phyloP scores from a whole-genome alignment of 2,113 vertebrate species.

The Vombatus ursinus region DNA sequence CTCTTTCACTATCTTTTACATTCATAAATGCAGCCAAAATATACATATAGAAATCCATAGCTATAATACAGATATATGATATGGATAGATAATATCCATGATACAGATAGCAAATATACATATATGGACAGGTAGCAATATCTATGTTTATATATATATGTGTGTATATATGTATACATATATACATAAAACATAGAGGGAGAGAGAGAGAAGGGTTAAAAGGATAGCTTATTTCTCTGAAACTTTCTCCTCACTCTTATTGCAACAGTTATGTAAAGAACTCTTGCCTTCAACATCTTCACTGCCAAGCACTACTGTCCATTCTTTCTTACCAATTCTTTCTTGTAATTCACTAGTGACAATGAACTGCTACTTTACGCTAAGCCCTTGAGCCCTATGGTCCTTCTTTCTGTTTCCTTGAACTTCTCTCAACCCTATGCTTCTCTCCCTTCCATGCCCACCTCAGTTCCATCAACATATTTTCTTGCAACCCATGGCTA shows the following conservation, averaged over 20 bases:
- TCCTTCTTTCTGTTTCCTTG: background rate
- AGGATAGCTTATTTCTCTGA: background rate
- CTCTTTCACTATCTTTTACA: background rate
- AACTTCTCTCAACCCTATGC: background rate
- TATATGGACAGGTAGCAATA: too few species aligned
- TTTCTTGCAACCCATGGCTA: background rate
- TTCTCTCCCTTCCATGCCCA: background rate
- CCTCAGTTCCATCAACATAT: background rate
- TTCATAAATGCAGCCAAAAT: background rate
- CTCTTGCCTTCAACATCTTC: background rate
- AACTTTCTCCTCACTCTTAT: background rate
- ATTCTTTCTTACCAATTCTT: background rate
- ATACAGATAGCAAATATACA: too few species aligned
- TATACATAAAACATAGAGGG: too few species aligned
- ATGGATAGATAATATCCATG: too few species aligned
- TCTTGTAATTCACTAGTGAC: background rate
- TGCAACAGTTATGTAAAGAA: background rate
- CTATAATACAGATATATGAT: too few species aligned
- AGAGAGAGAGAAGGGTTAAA: background rate
- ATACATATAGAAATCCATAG: background rate
- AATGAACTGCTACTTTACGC: background rate
- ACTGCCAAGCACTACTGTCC: background rate
- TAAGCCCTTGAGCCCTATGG: background rate
- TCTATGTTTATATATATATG: too few species aligned
- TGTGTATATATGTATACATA: too few species aligned